These are phyloP conservation scores for Muntiacus muntjak DNA, from an alignment of 2,113 vertebrate species.

Conservation along the genomic window DNA sequence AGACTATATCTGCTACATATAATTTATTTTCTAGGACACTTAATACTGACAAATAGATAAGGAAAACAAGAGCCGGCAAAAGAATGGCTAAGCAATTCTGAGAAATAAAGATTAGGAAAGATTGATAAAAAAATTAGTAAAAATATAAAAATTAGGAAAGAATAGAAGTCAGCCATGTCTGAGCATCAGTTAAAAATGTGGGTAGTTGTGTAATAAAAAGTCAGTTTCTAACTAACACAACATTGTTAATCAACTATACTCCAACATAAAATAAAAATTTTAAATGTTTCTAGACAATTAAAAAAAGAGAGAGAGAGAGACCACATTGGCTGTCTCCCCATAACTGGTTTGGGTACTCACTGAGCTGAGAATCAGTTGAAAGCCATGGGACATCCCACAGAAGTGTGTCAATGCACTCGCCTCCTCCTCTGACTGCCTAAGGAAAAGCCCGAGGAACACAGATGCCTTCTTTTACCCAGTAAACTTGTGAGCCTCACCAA, in stretches of 20 bases:
- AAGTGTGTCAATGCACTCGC: fast-evolving
- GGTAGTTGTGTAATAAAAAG: neutral
- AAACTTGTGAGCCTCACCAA: neutral
- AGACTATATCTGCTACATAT: neutral
- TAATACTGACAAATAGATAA: neutral
- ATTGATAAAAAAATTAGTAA: neutral
- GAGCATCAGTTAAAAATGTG: neutral
- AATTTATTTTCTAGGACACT: neutral
- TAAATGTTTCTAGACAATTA: neutral
- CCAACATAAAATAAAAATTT: neutral
- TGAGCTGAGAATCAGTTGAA: neutral
- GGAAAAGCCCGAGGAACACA: neutral
- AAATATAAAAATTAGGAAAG: conserved; percentile 1
- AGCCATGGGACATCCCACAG: neutral
- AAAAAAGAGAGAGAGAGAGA: neutral
- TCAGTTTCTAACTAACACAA: neutral
- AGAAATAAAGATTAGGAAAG: conserved; percentile 16
- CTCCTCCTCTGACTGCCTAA: neutral
- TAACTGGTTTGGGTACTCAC: neutral
- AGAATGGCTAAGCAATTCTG: neutral
- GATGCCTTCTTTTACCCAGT: neutral
- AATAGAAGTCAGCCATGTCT: neutral
- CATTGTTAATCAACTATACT: neutral
- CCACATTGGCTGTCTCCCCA: neutral
- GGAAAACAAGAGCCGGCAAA: neutral